A percentile compares a stretch with the other conserved stretches of the same genome.
phyloP scores from a whole-genome alignment of 2,888 invertebrate species.

The Callyntrura sp. region DNA sequence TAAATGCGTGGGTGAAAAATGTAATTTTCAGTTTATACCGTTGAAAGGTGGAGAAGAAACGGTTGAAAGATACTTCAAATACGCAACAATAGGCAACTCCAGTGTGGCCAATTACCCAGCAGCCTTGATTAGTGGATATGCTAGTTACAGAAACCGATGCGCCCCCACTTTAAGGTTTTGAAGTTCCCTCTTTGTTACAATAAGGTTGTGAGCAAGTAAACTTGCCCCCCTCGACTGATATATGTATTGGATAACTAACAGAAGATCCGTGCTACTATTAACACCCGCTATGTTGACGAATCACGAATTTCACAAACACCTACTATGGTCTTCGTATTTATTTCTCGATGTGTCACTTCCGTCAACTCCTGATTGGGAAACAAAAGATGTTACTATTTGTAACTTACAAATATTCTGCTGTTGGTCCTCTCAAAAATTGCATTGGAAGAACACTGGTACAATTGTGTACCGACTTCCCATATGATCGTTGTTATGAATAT shows the following conservation, averaged over 20 bases:
- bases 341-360: background rate
- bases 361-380: background rate
- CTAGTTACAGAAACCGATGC: background rate
- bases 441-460: too few relatives aligned
- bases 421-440: background rate
- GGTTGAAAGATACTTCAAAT: constrained; percentile 38
- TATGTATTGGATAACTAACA: background rate
- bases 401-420: background rate
- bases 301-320: background rate
- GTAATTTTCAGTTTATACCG: constrained; percentile 51
- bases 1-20: constrained; percentile 9
- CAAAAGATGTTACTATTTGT: too few relatives aligned
- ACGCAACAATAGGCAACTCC: background rate
- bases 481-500: too few relatives aligned
- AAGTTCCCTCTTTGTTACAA: background rate
- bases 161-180: background rate
- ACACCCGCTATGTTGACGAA: background rate
- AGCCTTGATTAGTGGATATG: constrained; percentile 6
- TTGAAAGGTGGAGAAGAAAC: constrained; percentile 70
- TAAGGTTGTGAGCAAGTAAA: background rate
- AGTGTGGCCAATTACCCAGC: background rate
- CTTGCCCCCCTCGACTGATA: background rate
- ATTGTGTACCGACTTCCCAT: too few relatives aligned
- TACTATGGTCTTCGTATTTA: background rate
- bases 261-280: background rate